Base-by-base conservation (phyloP, 2,888 invertebrate species). In the Dione vanillae region DNA sequence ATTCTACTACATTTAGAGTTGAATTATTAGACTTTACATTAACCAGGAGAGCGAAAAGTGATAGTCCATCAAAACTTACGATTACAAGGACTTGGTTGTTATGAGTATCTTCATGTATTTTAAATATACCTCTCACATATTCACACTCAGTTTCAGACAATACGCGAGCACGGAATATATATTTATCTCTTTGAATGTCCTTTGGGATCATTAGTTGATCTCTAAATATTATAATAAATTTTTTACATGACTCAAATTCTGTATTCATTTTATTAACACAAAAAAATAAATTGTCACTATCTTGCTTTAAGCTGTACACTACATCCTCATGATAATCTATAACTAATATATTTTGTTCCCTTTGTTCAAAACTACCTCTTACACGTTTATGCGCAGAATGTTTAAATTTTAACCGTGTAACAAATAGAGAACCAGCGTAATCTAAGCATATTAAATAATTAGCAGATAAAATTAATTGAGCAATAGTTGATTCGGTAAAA, bases 371-470 rank as follows among this genome's bases (percentile, higher is more conserved):
- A 45, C 72, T 76, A 19, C 78, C 80, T 80, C 83, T 85, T 0
- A 83, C 77, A 47, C 79, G 75, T 73, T 86, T 89, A 70, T 83
- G 81, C n/a, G 78, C 73, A 1, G 79, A 51, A 65, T 80, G 85
- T 77, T 90, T 88, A 40, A 88, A 86, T 72, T 89, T 89, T 10
- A 91, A 67, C 1, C 86, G 80, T 64, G 82, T 82, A 54, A 80
- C 75, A 65, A 89, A 85, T 16, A 90, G 56, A 58, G 84, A 86
- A 0, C 87, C 85, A 19, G 73, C 76, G 37, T 71, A 75, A 74
- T 92, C 92, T 41, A 91, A 69, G 71, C 87, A 89, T 2, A 88
- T 67, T 61, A 92, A 74, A 77, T 84, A 82, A 72, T 86, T 86
- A 41, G 82, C 82, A 1, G 82, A 79, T 41, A 83, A 61, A 20